A percentile compares a stretch with the other conserved stretches of the same genome.
Conservation (phyloP, 2,797 vertebrate species). For the Phoxinus dragarum region DNA sequence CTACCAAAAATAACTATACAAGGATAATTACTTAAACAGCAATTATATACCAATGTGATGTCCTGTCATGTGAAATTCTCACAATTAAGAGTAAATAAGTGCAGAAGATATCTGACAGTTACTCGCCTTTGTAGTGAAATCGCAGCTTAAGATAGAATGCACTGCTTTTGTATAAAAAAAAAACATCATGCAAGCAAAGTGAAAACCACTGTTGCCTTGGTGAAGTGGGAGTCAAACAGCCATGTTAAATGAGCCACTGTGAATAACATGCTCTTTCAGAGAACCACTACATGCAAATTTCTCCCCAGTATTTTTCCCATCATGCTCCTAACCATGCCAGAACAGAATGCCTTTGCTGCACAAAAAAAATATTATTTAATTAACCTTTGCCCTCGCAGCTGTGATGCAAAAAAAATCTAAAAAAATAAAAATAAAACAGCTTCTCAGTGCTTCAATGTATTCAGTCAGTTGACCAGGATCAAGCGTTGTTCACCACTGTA, state of each 20-base stretch:
- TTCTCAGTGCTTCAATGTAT: conserved; percentile 22
- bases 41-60: conserved; percentile 23
- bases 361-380: conserved; percentile 58
- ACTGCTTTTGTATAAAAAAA: neutral
- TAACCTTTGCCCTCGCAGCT: conserved; percentile 46
- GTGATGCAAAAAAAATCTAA: conserved; percentile 10
- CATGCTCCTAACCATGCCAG: neutral
- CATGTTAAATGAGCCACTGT: conserved; percentile 28
- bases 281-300: conserved; percentile 39
- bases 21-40: neutral
- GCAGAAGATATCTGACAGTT: conserved; percentile 6
- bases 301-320: neutral
- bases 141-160: neutral
- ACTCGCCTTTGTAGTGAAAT: neutral
- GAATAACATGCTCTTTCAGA: conserved; percentile 29
- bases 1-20: conserved; percentile 12
- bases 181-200: neutral
- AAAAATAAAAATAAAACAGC: neutral
- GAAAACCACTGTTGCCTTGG: conserved; percentile 6
- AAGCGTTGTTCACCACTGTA: conserved; percentile 56
- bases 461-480: conserved; percentile 51
- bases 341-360: conserved; percentile 42
- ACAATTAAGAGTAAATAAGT: conserved; percentile 13
- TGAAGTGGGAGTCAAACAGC: conserved; percentile 15
- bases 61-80: conserved; percentile 12